Percentiles rank a stretch among this genome's conserved stretches.
Evolutionary conservation across 1,140 invertebrate species (phyloP).

Genomic region (Holcopasites calliopsidis): DNA sequence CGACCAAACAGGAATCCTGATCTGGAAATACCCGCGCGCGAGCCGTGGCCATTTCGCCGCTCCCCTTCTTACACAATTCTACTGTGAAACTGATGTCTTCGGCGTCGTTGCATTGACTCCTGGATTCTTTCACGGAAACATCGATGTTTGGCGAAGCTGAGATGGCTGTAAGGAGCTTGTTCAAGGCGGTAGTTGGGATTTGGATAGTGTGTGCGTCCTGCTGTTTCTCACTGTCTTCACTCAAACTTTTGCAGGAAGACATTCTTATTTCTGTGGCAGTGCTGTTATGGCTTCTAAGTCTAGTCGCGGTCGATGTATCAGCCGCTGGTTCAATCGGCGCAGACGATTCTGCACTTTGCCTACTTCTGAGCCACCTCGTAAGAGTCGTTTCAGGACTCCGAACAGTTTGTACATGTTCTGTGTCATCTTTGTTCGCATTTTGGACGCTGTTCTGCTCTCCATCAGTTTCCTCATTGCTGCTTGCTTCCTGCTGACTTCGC

Average conservation of each 20-base stretch:
- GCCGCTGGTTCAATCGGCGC: conserved; percentile 28
- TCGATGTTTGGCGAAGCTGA: conserved; percentile 72
- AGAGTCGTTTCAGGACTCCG: conserved; percentile 41
- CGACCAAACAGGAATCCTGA: conserved; percentile 75
- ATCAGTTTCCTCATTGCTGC: conserved; percentile 47
- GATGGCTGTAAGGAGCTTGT: conserved; percentile 75
- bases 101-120: conserved; percentile 67
- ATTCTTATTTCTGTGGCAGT: conserved; percentile 31
- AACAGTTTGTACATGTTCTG: conserved; percentile 3
- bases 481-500: conserved; percentile 52
- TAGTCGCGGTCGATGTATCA: conserved; percentile 67
- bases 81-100: conserved; percentile 78
- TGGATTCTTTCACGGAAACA: conserved; percentile 75
- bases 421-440: conserved; percentile 37
- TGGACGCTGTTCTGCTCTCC: conserved; percentile 34
- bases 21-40: conserved; percentile 77
- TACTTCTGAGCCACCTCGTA: conserved; percentile 63
- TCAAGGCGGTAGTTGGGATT: conserved; percentile 74
- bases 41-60: conserved; percentile 62
- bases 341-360: conserved; percentile 58
- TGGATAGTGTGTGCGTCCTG: conserved; percentile 70
- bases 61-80: conserved; percentile 74
- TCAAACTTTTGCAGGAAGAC: conserved; percentile 32
- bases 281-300: conserved; percentile 70
- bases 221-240: conserved; percentile 36